Evolutionary conservation across 2,113 vertebrate genomes (phyloP), one percentile per base, ranked within the genome.

Genomic region (Euleptes europaea): DNA sequence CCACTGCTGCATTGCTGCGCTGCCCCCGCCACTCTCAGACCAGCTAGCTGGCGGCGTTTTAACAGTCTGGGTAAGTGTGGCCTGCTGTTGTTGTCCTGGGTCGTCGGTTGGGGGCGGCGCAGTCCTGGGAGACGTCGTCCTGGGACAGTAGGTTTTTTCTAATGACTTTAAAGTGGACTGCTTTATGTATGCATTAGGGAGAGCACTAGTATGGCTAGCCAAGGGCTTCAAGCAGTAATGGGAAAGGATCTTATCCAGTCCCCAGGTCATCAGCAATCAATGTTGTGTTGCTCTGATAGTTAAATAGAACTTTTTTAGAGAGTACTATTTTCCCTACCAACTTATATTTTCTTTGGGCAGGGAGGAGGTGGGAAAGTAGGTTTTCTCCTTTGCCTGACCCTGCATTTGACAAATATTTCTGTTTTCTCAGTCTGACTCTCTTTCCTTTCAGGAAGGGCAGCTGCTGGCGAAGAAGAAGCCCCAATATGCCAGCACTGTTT

Each of bases 391-490:
- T 57, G 49, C 63, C 66, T 60, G 4, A 60, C 15, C 28, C 38
- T 57, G n/a, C 47, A 57, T 57, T 40, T 82, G 38, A 81, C 12
- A 66, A 33, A 8, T 80, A 10, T 13, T n/a, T 77, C 51, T 71
- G 14, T n/a, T 5, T 73, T 40, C 19, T 31, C 35, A 23, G 40
- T 23, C 26, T 40, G 26, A 28, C 5, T 38, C 2, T 23, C 28
- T 67, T 49, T 80, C 1, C 78, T 3, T 77, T 28, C 88, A 98
- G 98, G 97, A 98, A 89, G 98, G 98, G 42, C 95, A 96, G 69
- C 95, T 96, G 80, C 93, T 98, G 80, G 97, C 96, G 88, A 88
- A 92, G 33, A 96, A 96, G 84, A 98, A 98, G 87, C 97, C 97
- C 1, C 96, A 98, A 89, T 97, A 96, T 75, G 91, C 94, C 38